Conservation (phyloP, 1,140 invertebrate species). For the Lordiphosa mommai region DNA sequence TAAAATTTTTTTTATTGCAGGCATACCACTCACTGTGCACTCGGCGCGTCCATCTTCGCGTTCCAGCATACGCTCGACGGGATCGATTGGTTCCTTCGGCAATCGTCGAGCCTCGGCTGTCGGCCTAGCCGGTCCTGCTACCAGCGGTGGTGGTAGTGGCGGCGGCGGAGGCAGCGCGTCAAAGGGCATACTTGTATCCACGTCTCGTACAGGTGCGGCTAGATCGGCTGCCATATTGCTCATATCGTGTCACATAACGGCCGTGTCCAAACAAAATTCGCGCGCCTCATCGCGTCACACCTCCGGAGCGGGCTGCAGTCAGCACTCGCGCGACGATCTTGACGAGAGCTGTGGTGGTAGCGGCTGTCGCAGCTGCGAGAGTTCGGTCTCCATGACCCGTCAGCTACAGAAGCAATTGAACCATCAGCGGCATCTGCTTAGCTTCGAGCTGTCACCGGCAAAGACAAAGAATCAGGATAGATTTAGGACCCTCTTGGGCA, state of each 20-base stretch:
- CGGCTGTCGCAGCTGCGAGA: conserved; percentile 77
- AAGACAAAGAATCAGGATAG: conserved; percentile 78
- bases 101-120: conserved; percentile 83
- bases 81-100: conserved; percentile 82
- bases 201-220: conserved; percentile 92
- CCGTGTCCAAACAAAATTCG: conserved; percentile 78
- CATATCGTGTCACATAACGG: conserved; percentile 90
- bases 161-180: conserved; percentile 59
- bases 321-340: conserved; percentile 75
- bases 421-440: conserved; percentile 77
- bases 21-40: conserved; percentile 84
- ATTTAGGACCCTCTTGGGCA: conserved; percentile 79
- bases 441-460: conserved; percentile 75
- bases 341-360: conserved; percentile 49
- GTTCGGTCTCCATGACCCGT: conserved; percentile 76
- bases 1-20: conserved; percentile 71
- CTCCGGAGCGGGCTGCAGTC: conserved; percentile 74
- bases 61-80: conserved; percentile 84
- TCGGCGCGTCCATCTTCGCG: conserved; percentile 84
- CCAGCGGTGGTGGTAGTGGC: conserved; percentile 21
- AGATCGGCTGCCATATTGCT: conserved; percentile 93
- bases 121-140: conserved; percentile 79
- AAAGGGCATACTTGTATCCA: conserved; percentile 84
- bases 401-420: conserved; percentile 79
- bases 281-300: conserved; percentile 72